Evolutionary conservation across 2,888 invertebrate species (phyloP).

Genomic region (Lymantria dispar): DNA sequence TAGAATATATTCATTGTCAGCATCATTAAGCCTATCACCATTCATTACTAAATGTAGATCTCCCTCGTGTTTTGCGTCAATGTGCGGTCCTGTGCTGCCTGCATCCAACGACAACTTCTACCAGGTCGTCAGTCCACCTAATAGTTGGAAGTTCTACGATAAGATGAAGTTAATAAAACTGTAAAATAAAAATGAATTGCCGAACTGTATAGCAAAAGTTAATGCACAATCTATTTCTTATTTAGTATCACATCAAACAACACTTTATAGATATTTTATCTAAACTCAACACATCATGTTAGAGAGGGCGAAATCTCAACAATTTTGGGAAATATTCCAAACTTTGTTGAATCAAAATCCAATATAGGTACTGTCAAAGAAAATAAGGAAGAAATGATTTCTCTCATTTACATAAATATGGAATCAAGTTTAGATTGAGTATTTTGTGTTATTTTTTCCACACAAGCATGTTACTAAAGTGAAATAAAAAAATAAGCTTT

Average conservation of each 20-base stretch:
- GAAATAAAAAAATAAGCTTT: neutral
- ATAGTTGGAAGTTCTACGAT: too few relatives aligned
- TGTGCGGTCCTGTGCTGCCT: too few relatives aligned
- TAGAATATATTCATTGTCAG: too few relatives aligned
- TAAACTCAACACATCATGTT: neutral
- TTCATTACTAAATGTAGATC: too few relatives aligned
- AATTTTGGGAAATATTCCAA: neutral
- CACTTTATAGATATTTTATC: neutral
- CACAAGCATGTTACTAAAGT: neutral
- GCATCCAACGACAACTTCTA: too few relatives aligned
- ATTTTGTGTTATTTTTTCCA: neutral
- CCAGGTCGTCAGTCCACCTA: too few relatives aligned
- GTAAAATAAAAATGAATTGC: too few relatives aligned
- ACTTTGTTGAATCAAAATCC: neutral
- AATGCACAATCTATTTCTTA: too few relatives aligned
- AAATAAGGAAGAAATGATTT: neutral
- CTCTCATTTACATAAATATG: constrained; percentile 3
- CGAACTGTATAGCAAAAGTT: too few relatives aligned
- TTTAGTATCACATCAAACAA: neutral
- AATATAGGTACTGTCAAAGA: neutral
- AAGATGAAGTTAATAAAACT: too few relatives aligned
- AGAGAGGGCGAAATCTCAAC: neutral
- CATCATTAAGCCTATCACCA: too few relatives aligned
- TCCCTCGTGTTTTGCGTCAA: too few relatives aligned
- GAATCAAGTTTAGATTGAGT: neutral